Percentiles rank a stretch among this genome's conserved stretches.
Evolutionary conservation across 2,113 vertebrate species (phyloP).

Genomic region (Datnioides undecimradiatus): DNA sequence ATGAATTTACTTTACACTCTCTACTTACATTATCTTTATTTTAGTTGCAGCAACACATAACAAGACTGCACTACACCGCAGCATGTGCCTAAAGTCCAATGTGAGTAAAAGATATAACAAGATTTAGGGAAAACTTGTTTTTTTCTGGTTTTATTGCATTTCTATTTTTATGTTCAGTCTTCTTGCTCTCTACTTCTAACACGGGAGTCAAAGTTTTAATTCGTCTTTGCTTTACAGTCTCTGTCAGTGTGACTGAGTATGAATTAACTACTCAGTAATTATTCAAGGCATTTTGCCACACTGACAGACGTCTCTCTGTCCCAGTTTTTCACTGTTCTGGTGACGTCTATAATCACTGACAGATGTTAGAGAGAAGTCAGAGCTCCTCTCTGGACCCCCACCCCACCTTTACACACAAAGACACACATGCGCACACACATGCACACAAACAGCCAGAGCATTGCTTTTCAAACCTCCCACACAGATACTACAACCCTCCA

Average conservation of each 20-base stretch:
- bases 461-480: slow-evolving; percentile 78
- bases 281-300: slow-evolving; percentile 51
- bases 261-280: slow-evolving; percentile 48
- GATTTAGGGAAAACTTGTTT: no score
- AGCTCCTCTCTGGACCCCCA: slow-evolving; percentile 49
- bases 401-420: slow-evolving; percentile 18
- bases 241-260: slow-evolving; percentile 1
- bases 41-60: neutral
- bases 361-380: slow-evolving; percentile 73
- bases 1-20: neutral
- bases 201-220: slow-evolving; percentile 4
- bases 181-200: neutral
- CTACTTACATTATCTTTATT: neutral
- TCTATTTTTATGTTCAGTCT: neutral
- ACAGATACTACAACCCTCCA: slow-evolving; percentile 64
- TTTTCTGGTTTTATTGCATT: no score
- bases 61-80: neutral
- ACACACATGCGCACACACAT: slow-evolving; percentile 9
- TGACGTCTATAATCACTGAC: slow-evolving; percentile 79
- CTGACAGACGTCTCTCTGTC: slow-evolving; percentile 50
- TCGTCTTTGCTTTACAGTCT: neutral
- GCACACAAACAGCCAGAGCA: slow-evolving; percentile 44
- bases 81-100: neutral
- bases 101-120: no score
- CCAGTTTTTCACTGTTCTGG: slow-evolving; percentile 62